A percentile compares a stretch with the other conserved stretches of the same genome.
These are phyloP conservation scores for Yoshiicerus persimilis DNA, from an alignment of 1,140 invertebrate species.

Conservation along the genomic window DNA sequence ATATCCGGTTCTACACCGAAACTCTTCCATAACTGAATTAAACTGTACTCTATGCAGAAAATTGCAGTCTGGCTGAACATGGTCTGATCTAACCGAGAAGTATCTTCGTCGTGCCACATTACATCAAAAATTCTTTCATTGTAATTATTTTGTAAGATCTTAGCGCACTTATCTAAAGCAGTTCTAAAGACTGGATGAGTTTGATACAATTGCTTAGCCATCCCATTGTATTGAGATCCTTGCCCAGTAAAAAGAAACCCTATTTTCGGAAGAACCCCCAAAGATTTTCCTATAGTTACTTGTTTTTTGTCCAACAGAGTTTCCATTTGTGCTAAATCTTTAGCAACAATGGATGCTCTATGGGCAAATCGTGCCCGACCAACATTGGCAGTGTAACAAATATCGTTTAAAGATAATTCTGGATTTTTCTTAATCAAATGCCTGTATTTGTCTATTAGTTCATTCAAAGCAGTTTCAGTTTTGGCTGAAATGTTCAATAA, in stretches of 20 bases:
- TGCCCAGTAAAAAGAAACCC: constrained; percentile 42
- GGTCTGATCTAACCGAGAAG: background rate
- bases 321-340: background rate
- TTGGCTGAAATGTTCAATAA: background rate
- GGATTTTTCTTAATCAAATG: background rate
- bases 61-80: constrained; percentile 41
- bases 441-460: background rate
- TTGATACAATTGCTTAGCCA: constrained; percentile 28
- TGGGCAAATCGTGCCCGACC: constrained; percentile 10
- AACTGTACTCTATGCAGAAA: constrained; percentile 37
- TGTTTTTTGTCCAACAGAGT: background rate
- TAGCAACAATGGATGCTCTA: constrained; percentile 8
- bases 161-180: constrained; percentile 22
- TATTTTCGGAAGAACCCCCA: background rate
- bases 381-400: constrained; percentile 11
- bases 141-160: background rate
- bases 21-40: constrained; percentile 34
- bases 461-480: constrained; percentile 10
- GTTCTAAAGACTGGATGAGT: constrained; percentile 19
- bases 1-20: constrained; percentile 35
- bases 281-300: background rate
- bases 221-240: constrained; percentile 39
- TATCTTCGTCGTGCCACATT: background rate
- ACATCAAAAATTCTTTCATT: background rate
- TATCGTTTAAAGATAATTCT: background rate